Conservation (phyloP, 2,797 vertebrate genomes). For the Corythornis leucogaster region DNA sequence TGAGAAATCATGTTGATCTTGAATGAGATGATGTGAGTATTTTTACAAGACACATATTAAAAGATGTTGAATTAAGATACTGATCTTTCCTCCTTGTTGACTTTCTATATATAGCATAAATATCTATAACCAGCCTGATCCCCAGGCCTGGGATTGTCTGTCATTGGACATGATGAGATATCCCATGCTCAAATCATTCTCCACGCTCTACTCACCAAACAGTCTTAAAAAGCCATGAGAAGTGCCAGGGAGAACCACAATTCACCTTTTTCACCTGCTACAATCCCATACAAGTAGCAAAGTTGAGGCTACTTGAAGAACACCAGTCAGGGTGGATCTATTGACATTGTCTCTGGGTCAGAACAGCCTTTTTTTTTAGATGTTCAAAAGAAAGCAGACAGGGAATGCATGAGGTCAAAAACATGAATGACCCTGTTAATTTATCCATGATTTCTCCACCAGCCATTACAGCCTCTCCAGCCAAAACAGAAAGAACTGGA, state of each 20-base stretch:
- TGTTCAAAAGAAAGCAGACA: neutral
- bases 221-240: neutral
- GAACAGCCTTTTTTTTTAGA: neutral
- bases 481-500: too few species aligned
- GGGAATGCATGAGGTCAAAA: neutral
- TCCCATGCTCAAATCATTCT: neutral
- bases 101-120: neutral
- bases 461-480: neutral
- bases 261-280: neutral
- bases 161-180: neutral
- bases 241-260: neutral
- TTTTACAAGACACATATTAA: neutral
- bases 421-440: neutral
- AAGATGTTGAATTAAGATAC: neutral
- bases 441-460: neutral
- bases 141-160: neutral
- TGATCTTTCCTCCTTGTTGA: neutral
- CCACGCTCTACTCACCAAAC: neutral
- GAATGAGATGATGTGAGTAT: neutral
- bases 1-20: neutral
- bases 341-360: neutral
- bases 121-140: neutral
- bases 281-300: neutral
- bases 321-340: neutral
- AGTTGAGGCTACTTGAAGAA: neutral